Base-by-base conservation (phyloP, 2,797 vertebrate genomes). In the Pangasius krempfi region DNA sequence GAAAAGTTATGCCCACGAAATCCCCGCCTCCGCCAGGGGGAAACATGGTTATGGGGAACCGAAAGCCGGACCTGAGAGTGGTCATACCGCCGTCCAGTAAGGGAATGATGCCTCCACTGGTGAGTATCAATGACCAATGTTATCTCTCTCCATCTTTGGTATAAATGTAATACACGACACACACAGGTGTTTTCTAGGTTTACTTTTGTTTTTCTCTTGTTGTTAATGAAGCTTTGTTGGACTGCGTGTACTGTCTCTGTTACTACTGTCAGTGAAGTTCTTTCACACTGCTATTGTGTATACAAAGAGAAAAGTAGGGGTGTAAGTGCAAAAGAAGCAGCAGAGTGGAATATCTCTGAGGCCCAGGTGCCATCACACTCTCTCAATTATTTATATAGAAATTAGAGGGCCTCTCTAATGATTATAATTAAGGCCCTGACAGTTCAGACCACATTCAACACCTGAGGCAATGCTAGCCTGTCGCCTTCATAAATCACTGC, bases 31-130 rank as follows among this genome's bases (percentile, higher is more conserved):
- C 98, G 52, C 97, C 98, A 73, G 98, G 98, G 92, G 97, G 97
- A 91, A 97, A 91, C 93, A 97, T 99, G 90, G 98, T 96, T 92
- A 98, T 99, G 96, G 98, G 97, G 93, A 96, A 94, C 94, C 97
- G 98, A 91, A 99, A 99, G 93, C 98, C 98, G 27, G 99, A 99
- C 94, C 97, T 99, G 58, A 97, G 98, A 88, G 99, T 99, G 37
- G 98, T 99, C 93, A 99, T 99, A 94, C 99, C 98, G 1, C 97
- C 98, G 85, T 97, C 98, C 82, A 98, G 97, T 97, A 99, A 99
- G 96, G 97, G 97, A 93, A 98, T 99, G 97, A 99, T 99, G 98
- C 98, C 98, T 80, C 98, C 98, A 44, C 91, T 99, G 97, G 99
- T 99, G 95, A 97, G 97, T 96, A 91, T 27, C 16, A 70, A 54